A percentile compares a stretch with the other conserved stretches of the same genome.
Evolutionary conservation across 2,888 invertebrate genomes (phyloP).

Genomic region (Aspidiotus rigidus): DNA sequence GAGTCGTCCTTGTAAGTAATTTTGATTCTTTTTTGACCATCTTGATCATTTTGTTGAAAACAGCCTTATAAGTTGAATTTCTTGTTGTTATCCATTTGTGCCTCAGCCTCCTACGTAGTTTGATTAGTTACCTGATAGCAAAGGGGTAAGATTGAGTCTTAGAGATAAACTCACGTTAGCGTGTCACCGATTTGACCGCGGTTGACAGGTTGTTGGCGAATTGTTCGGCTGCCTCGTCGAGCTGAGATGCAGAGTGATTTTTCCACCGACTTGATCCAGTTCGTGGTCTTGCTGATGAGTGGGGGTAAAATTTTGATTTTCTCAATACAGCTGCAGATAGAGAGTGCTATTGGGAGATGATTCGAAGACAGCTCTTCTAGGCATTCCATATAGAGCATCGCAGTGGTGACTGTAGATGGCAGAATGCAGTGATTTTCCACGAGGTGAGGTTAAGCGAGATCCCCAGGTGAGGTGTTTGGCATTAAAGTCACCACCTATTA

Average conservation of each 20-base stretch:
- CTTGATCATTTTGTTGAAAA: neutral
- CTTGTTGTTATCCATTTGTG: constrained; percentile 10
- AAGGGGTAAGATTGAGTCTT: neutral
- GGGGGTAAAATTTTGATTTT: neutral
- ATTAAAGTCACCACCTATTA: neutral
- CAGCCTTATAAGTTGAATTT: constrained; percentile 17
- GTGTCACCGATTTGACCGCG: neutral
- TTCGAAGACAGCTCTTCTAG: neutral
- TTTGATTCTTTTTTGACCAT: neutral
- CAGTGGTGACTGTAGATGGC: neutral
- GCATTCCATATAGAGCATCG: constrained; percentile 10
- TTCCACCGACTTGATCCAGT: constrained; percentile 1
- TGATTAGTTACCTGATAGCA: neutral
- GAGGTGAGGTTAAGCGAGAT: constrained; percentile 36
- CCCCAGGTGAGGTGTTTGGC: constrained; percentile 38
- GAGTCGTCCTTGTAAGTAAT: too few species aligned
- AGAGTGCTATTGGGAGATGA: neutral
- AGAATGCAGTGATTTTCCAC: constrained; percentile 14
- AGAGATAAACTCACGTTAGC: neutral
- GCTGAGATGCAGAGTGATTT: neutral
- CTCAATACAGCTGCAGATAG: neutral
- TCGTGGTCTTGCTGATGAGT: neutral
- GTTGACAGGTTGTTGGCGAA: neutral
- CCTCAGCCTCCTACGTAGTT: constrained; percentile 5
- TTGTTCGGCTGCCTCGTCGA: neutral